Base-by-base conservation (phyloP, 2,113 vertebrate genomes). In the Psittacus erithacus region DNA sequence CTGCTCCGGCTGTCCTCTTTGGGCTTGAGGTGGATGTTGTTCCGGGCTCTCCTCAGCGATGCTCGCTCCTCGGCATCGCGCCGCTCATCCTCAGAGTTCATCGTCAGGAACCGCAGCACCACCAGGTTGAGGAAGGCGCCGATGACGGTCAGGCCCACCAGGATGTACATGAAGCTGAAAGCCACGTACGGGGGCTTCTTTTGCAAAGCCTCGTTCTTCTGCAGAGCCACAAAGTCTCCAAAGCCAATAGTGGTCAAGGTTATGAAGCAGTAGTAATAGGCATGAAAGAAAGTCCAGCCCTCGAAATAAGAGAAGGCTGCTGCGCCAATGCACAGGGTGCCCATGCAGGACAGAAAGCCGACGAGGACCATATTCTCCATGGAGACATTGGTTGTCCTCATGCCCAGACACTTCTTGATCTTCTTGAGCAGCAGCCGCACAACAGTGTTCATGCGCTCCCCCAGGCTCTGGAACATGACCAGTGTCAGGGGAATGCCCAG, bases 381-480 rank as follows among this genome's bases (percentile, higher is more conserved):
- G 96, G 99, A 99, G 50, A 99, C 99, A 1, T 98, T 98, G 0
- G 98, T 98, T 77, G 96, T 95, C 82, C 97, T 98, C 97, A 99
- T 98, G 63, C 98, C 98, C 89, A 99, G 93, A 96, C 99, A 99
- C 95, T 98, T 98, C 97, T 99, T 99, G 59, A 97, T 93, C 49
- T 98, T 98, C 93, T 99, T 98, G 52, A 99, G 98, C 94, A 99
- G 98, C 9, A 98, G 98, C 71, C 98, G 97, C 71, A 99, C 99
- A 4, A 99, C 98, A 0, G 99, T 98, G 96, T 99, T 99, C 98
- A 99, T 99, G 87, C 99, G 98, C 89, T 99, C 99, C 3, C 99
- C 99, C 92, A 99, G 98, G 97, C 99, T 99, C 97, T 99, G 99
- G 98, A 99, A 99, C 99, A 99, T 99, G 94, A 99, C 99, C 95